Base-by-base conservation (phyloP, 2,113 vertebrate species). In the Theristicus caerulescens region DNA sequence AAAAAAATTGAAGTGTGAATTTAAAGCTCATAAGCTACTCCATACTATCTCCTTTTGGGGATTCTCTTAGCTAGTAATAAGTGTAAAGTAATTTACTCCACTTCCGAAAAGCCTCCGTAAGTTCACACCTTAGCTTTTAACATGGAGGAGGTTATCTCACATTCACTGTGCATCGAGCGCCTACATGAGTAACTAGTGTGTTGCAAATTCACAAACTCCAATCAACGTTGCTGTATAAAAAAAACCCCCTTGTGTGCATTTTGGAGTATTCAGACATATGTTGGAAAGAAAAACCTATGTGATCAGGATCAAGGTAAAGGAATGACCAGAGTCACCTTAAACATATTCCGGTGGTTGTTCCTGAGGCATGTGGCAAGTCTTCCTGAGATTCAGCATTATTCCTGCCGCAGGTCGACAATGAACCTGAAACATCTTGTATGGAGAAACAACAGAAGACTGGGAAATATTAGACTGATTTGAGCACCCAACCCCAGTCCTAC, bases 11-110 rank as follows among this genome's bases (percentile, higher is more conserved):
- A 58, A 38, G 20, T 55, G 84, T 82, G 66, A 93, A 82, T 76
- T 72, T 51, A 85, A 77, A 82, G 34, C 58, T 69, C 49, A 34
- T 79, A 44, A 93, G 25, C 57, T 90, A 69, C 40, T 91, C 73
- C 65, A 31, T 69, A 44, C 46, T 57, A 85, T 47, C 73, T 87
- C 16, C 9, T 93, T 93, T 82, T 82, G 42, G 7, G 12, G 52
- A 89, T 86, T 94, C 34, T 82, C 72, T 72, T 89, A 87, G 76
- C 86, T 78, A 88, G 89, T 32, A 82, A 40, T 17, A 59, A 54
- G 36, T 82, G 47, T 96, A 89, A 95, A 96, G 21, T 49, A 71
- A 89, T 67, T 91, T 96, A 91, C 83, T 95, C 86, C 52, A 76
- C 57, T 96, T 93, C 54, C 4, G 24, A 94, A 87, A 81, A 96